phyloP scores from a whole-genome alignment of 2,797 vertebrate genomes.

The Brotula barbata region DNA sequence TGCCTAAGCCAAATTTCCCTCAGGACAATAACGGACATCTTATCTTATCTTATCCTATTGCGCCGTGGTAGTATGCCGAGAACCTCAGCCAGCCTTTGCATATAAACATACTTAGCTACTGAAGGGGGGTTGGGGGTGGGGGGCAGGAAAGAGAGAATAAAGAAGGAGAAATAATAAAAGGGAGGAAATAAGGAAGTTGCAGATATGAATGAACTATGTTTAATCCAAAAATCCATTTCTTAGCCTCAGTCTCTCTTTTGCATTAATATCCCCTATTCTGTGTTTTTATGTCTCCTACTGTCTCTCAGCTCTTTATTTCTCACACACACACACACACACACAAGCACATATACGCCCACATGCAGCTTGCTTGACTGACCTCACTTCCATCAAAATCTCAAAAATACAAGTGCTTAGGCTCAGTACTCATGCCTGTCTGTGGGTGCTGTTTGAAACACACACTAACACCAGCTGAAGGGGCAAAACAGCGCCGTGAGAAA shows the following conservation, averaged over 20 bases:
- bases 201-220: too few relatives aligned
- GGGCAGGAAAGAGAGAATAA: too few relatives aligned
- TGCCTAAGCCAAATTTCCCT: too few relatives aligned
- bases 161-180: too few relatives aligned
- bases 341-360: not conserved
- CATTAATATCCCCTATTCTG: not conserved
- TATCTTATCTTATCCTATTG: too few relatives aligned
- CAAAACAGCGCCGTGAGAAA: slow-evolving; percentile 25
- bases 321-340: not conserved
- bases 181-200: too few relatives aligned
- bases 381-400: slow-evolving; percentile 17
- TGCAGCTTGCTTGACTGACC: slow-evolving; percentile 5
- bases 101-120: too few relatives aligned
- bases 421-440: slow-evolving; percentile 17
- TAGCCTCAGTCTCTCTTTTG: not conserved
- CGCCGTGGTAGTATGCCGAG: too few relatives aligned
- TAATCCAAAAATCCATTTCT: too few relatives aligned
- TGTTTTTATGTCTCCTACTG: not conserved
- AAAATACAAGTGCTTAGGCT: slow-evolving; percentile 5
- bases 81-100: too few relatives aligned
- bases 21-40: too few relatives aligned
- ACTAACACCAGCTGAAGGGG: slow-evolving; percentile 18
- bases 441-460: slow-evolving; percentile 14
- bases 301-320: not conserved
- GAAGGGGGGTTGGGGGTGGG: too few relatives aligned